A percentile compares a stretch with the other conserved stretches of the same genome.
Evolutionary conservation across 2,888 invertebrate species (phyloP).

Genomic region (Ceriagrion tenellum): DNA sequence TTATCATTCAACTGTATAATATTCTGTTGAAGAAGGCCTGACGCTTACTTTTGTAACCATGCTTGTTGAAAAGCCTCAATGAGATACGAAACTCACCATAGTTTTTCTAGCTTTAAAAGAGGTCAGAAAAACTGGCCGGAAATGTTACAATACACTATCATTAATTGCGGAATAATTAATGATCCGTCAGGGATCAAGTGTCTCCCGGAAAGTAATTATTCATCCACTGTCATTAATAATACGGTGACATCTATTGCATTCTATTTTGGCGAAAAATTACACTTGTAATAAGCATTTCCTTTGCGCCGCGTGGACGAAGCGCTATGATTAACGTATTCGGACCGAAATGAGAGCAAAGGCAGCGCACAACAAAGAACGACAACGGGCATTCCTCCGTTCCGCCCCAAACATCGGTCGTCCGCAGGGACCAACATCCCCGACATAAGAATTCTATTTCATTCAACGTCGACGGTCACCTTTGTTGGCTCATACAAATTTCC

Average conservation of each 20-base stretch:
- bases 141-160: too few relatives aligned
- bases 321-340: neutral
- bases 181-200: too few relatives aligned
- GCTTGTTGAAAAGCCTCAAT: too few relatives aligned
- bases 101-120: too few relatives aligned
- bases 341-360: neutral
- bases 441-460: conserved; percentile 31
- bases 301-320: neutral
- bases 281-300: neutral
- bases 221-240: neutral
- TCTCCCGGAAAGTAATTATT: neutral
- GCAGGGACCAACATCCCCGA: neutral
- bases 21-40: too few relatives aligned
- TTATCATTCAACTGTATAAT: too few relatives aligned
- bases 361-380: neutral
- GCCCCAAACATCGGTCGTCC: neutral
- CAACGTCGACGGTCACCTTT: conserved; percentile 39
- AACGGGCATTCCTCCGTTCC: neutral
- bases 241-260: neutral
- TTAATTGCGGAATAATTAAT: too few relatives aligned
- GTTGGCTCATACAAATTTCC: conserved; percentile 57
- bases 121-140: too few relatives aligned
- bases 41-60: too few relatives aligned
- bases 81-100: too few relatives aligned
- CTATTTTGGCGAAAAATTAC: neutral